Percentiles rank a stretch among this genome's conserved stretches.
These are phyloP conservation scores for Lagopus leucura DNA, from an alignment of 2,113 vertebrate species.

Conservation along the genomic window DNA sequence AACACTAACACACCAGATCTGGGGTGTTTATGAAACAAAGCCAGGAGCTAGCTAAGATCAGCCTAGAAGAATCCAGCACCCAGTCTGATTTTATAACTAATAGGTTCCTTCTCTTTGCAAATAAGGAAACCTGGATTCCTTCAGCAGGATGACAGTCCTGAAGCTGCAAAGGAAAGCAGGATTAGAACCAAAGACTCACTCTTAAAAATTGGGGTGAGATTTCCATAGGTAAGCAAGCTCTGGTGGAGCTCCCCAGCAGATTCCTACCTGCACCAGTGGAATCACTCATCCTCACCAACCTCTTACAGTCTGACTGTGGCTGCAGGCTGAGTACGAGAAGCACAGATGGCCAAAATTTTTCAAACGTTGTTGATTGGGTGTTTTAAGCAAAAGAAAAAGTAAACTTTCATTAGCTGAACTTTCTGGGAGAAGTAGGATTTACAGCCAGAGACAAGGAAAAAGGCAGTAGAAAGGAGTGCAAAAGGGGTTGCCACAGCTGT, in stretches of 20 bases:
- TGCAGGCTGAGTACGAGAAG: background rate
- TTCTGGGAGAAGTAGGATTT: background rate
- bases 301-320: background rate
- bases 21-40: background rate
- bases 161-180: background rate
- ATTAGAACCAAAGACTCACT: background rate
- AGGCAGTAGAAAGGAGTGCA: background rate
- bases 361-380: fast-evolving
- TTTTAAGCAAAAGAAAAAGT: background rate
- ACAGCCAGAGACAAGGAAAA: background rate
- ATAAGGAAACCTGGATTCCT: background rate
- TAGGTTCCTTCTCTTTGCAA: background rate
- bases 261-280: background rate
- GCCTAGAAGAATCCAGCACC: background rate
- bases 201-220: background rate
- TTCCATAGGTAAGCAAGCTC: background rate
- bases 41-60: conserved; percentile 15
- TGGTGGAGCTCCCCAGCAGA: background rate
- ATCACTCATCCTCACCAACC: background rate
- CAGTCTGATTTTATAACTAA: background rate
- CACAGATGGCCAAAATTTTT: background rate
- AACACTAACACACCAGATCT: background rate
- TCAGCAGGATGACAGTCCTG: background rate
- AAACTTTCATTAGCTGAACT: background rate
- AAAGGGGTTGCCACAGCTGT: background rate